Base-by-base conservation (phyloP, 2,113 vertebrate species). In the Dasyornis broadbenti region DNA sequence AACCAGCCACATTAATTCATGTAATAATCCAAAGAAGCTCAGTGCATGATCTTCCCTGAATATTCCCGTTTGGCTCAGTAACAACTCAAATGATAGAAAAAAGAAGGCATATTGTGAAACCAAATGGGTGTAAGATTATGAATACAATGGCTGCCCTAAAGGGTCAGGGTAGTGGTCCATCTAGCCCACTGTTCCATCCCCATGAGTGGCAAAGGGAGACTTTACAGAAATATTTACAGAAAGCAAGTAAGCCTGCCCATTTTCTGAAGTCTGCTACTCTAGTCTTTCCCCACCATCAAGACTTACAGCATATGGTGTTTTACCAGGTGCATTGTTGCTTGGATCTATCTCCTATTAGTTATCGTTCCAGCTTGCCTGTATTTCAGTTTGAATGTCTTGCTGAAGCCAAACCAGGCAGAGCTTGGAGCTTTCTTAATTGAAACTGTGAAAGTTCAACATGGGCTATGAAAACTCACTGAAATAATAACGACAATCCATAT, bases 371-470 rank as follows among this genome's bases (percentile, higher is more conserved):
- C 21, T 83, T 70, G n/a, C 22, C 63, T 66, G 15, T 27, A 71
- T 65, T 87, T 71, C 40, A 78, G 17, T 45, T 80, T 44, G 26
- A 80, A 15, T 40, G 69, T 91, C 42, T 59, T 65, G 27, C 31
- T 68, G 59, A 90, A 72, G 20, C 12, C 42, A 83, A 88, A 92
- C 7, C 0, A 3, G 30, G 39, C 23, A 87, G 19, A 89, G 13
- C 15, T 61, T 63, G 22, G 24, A 75, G 33, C 20, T 78, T 81
- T 47, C 35, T 90, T 86, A 82, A 80, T 1, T 47, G 18, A 82
- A 56, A 64, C 6, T n/a, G 8, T 7, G 18, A 0, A 15, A 68
- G 24, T 44, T 94, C 31, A 91, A 65, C 9, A 60, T 0, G 1
- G 30, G 30, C 59, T 56, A 72, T 6, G 39, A 90, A 91, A 92